Evolutionary conservation across 2,797 vertebrate species (phyloP), one percentile per base, ranked within the genome.

Genomic region (Anisognathus igniventris): DNA sequence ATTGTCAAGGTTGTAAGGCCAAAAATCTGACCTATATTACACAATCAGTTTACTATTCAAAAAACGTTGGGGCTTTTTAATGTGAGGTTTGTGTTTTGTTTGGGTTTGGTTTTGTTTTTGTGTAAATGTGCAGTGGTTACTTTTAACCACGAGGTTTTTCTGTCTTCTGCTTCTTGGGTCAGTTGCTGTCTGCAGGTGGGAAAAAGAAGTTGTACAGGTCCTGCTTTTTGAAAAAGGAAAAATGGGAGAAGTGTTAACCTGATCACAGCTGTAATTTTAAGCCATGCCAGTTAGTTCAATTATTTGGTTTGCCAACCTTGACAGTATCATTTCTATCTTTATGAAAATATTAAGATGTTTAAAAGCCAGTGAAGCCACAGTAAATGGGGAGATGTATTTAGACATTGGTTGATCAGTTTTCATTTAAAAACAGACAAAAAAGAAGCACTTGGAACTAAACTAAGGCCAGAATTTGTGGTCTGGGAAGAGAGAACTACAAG

Each of bases 261-360:
- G 95, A 79, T 96, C 95, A 85, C 88, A 93, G 50, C 89, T 97
- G 65, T 87, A 73, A 88, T 96, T 97, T 93, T 79, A 96, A 97
- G 89, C 56, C 92, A 39, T 76, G 90, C 90, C 96, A 97, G 95
- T 97, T 97, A 97, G 96, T 95, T 97, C 90, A 96, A 84, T 92
- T 94, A 93, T 96, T 98, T 98, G 97, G 96, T 98, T 97, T 97
- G 87, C 96, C 97, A 97, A 95, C 97, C 97, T 97, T 97, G 97
- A 98, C 95, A 96, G 88, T 97, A 91, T 96, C 91, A 88, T 91
- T 95, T 96, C 77, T 96, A 13, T 75, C 66, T 85, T 86, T 94
- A 83, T 86, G 71, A 60, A 87, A 94, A 57, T 65, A 67, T 22
- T 88, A 27, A 72, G 62, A 27, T 66, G 47, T 56, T 85, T 75